These are phyloP conservation scores for Trematomus loennbergii DNA, from an alignment of 2,113 vertebrate genomes.

Conservation along the genomic window DNA sequence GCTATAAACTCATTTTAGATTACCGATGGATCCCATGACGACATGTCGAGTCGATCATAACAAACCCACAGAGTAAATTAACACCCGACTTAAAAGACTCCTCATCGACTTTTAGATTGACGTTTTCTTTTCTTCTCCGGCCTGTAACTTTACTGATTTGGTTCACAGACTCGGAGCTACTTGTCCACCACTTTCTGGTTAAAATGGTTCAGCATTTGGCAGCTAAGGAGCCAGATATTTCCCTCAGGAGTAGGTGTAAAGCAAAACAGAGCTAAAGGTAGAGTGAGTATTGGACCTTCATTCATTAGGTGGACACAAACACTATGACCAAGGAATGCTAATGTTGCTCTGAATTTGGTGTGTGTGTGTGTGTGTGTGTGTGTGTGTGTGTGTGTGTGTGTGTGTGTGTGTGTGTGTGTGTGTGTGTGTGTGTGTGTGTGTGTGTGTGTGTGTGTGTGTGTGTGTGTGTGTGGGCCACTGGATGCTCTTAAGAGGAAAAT, in stretches of 20 bases:
- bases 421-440: no score
- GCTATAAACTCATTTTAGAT: neutral
- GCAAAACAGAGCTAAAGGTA: neutral
- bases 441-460: no score
- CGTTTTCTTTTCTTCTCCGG: neutral
- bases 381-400: no score
- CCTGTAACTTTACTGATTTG: neutral
- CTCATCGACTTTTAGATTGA: neutral
- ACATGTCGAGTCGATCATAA: neutral
- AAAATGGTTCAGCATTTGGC: neutral
- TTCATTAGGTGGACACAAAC: neutral
- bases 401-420: no score
- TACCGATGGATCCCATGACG: neutral
- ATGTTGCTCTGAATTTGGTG: neutral
- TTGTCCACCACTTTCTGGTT: neutral
- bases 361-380: no score
- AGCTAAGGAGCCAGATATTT: constrained; percentile 16
- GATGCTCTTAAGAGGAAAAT: neutral
- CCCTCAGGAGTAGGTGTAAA: neutral
- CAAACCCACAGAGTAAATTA: neutral
- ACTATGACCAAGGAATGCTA: neutral
- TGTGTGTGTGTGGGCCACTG: no score
- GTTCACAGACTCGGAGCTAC: neutral
- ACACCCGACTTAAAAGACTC: neutral
- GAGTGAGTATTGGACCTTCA: neutral